Base-by-base conservation (phyloP, 2,888 invertebrate species). In the Hypomecis atomaria region DNA sequence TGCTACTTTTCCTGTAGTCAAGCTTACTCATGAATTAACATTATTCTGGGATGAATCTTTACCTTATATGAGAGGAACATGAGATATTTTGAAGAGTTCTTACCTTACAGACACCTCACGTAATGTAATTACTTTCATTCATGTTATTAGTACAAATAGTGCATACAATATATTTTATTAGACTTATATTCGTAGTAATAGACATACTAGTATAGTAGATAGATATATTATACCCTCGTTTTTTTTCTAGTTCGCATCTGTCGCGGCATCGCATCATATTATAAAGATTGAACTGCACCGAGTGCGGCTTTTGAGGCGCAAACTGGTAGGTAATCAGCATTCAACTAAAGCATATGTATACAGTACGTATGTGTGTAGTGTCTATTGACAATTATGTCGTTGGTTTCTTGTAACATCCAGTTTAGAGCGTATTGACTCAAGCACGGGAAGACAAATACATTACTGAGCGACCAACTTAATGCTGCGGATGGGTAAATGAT, bases 401-500 rank as follows among this genome's bases (percentile, higher is more conserved):
- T 47, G 47, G 43, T 48, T 64, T 43, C 42, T 55, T 47, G 38
- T 50, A 52, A 47, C 45, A 43, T 44, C 50, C 11, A 62, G 57
- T 66, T 64, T 45, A 59, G 10, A 60, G 60, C 64, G 59, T 59
- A 63, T 61, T 69, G 63, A 58, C 59, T 65, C 59, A 50, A 59
- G 55, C 43, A 59, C 52, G 53, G 40, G 23, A 59, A 55, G 45
- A 58, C 65, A 65, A 70, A 67, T 61, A 67, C 23, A 43, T 33
- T 47, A 11, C 48, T 45, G 23, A 8, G 23, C 44, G 6, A 43
- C 42, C 33, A 7, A 33, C 9, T 33, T 34, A 4, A 34, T 23
- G 0, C 4, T 34, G 5, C 47, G 33, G 7, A 0, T 10, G 47
- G 33, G 0, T 5, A 47, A 47, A 47, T 13, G 13, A 13, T 33